Base-by-base conservation (phyloP, 92 coral and sea anemone genomes). In the Bergia sp. region DNA sequence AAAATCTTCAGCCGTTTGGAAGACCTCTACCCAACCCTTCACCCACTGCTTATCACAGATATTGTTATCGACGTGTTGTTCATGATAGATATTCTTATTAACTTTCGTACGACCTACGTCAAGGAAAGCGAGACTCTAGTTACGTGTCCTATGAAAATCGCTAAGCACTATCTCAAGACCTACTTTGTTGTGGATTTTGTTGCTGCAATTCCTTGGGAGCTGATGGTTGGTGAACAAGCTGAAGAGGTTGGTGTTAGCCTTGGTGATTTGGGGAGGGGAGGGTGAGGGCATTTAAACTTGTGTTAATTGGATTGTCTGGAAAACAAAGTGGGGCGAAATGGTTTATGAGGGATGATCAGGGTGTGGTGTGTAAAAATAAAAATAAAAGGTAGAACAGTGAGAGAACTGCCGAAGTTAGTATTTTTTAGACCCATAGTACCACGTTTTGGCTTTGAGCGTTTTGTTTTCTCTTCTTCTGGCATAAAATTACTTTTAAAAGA, bases 191-290 rank as follows among this genome's bases (percentile, higher is more conserved):
- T 97, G 49, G 99, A 97, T 89, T 90, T 97, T 66, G 99, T 97
- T 37, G 99, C 99, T 41, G 99, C 99, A 0, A 91, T 97, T 88
- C 99, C 99, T 3, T 97, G 99, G 99, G 99, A 97, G 37, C 77
- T 97, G 37, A 91, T 97, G 37, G 97, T 92, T 73, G 91, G 81
- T 21, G 82, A 93, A 39, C 81, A 90, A 10, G 88, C 91, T 0
- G 93, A 89, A 37, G 98, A 94, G 97, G 98, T 96, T 84, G 89
- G 82, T 42, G 50, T 73, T 20, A 5, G 41, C 16, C 18, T 37
- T n/a, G 37, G 37, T 67, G 73, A 21, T 61, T 15, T 0, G 29
- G 37, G 73, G 73, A 21, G 37, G 37, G 23, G 37, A 66, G 73
- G 23, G 73, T 66, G 9, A 5, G 11, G 55, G 8, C 57, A 50